Evolutionary conservation across 2,888 invertebrate genomes (phyloP).

Genomic region (Polydrusus cervinus): DNA sequence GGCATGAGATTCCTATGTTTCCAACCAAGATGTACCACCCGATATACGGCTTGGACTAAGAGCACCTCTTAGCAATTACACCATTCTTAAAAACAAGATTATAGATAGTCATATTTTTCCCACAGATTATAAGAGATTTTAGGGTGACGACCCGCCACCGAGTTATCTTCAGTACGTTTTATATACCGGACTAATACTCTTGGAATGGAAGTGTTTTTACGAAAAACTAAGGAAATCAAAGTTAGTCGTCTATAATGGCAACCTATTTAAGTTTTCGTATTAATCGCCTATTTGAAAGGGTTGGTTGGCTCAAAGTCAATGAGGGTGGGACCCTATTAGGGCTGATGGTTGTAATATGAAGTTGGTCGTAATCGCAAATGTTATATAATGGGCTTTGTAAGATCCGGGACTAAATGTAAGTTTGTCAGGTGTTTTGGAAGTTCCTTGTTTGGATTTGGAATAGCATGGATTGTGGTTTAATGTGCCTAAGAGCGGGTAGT

Average conservation of each 20-base stretch:
- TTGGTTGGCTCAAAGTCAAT: conserved; percentile 44
- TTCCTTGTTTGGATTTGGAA: background rate
- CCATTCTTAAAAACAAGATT: no score
- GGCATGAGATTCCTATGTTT: no score
- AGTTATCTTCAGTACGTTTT: no score
- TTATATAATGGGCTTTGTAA: conserved; percentile 40
- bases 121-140: no score
- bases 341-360: conserved; percentile 50
- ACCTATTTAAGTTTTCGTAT: conserved; percentile 50
- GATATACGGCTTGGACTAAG: no score
- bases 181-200: no score
- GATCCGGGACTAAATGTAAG: conserved; percentile 3
- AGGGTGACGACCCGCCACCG: no score
- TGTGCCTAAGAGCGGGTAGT: background rate
- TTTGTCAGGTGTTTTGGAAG: conserved; percentile 10
- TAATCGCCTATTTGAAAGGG: conserved; percentile 45
- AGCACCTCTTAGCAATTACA: no score
- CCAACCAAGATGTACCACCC: no score
- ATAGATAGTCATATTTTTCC: no score
- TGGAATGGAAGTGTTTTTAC: no score
- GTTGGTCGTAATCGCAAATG: conserved; percentile 38
- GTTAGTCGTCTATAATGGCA: conserved; percentile 36
- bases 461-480: background rate
- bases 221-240: conserved; percentile 31
- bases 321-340: conserved; percentile 50